Conservation (phyloP, 2,888 invertebrate species). For the Neoaliturus tenellus region DNA sequence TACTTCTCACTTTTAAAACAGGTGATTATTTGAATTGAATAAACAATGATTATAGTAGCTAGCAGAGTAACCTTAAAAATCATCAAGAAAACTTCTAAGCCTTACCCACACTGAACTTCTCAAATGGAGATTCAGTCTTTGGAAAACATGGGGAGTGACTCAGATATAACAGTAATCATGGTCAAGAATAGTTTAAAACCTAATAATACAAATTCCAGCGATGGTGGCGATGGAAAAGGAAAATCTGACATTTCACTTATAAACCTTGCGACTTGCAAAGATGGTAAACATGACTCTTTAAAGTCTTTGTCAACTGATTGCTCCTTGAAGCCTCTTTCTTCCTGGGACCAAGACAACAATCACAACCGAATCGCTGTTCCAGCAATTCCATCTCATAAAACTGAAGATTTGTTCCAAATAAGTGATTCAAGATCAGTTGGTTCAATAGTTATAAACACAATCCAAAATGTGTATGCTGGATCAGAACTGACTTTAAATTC, state of each 20-base stretch:
- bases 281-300: not conserved
- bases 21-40: too few species aligned
- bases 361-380: not conserved
- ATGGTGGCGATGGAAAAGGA: not conserved
- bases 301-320: not conserved
- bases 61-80: too few species aligned
- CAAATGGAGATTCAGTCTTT: not conserved
- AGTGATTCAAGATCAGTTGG: not conserved
- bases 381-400: not conserved
- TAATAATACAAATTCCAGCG: not conserved
- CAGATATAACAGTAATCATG: slow-evolving; percentile 14
- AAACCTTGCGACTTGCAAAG: not conserved
- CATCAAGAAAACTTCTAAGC: too few species aligned
- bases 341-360: not conserved
- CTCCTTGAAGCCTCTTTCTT: not conserved
- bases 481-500: slow-evolving; percentile 1
- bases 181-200: slow-evolving; percentile 16
- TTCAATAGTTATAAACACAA: not conserved
- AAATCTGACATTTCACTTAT: not conserved
- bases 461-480: not conserved
- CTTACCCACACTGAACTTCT: not conserved
- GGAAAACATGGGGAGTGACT: not conserved
- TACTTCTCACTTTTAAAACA: too few species aligned
- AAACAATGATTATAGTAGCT: too few species aligned
- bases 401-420: not conserved